phyloP scores from a whole-genome alignment of 2,113 vertebrate genomes.

The Ictalurus punctatus region DNA sequence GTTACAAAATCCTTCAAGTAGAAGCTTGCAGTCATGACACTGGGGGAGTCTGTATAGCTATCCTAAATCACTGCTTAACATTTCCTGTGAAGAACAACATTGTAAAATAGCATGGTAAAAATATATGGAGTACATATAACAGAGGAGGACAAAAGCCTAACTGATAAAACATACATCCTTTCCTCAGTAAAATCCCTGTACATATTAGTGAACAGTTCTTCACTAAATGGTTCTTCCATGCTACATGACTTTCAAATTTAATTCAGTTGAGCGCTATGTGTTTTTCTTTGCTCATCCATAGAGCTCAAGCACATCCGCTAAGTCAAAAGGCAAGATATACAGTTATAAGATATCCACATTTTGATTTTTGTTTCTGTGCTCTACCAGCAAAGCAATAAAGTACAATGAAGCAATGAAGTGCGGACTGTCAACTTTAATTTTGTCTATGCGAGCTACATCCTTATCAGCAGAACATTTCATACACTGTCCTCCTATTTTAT shows the following conservation, averaged over 20 bases:
- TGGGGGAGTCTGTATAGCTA: slow-evolving; percentile 25
- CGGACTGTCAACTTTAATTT: slow-evolving; percentile 4
- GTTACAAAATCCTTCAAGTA: slow-evolving; percentile 20
- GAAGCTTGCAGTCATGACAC: slow-evolving; percentile 25
- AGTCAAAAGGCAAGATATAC: background rate
- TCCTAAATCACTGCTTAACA: slow-evolving; percentile 40
- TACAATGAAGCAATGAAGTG: slow-evolving; percentile 1
- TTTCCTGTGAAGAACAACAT: slow-evolving; percentile 32
- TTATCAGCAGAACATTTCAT: slow-evolving; percentile 3
- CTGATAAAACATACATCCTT: slow-evolving; percentile 43
- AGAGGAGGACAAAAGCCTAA: slow-evolving; percentile 19
- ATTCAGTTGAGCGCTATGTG: background rate
- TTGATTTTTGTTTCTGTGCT: background rate
- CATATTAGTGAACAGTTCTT: slow-evolving; percentile 2
- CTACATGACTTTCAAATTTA: background rate
- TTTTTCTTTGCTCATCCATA: background rate
- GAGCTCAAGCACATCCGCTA: background rate
- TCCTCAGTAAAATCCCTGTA: background rate
- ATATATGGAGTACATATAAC: slow-evolving; percentile 40
- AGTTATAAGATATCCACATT: background rate
- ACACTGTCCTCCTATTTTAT: slow-evolving; percentile 22
- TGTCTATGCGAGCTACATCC: background rate
- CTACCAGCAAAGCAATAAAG: slow-evolving; percentile 7
- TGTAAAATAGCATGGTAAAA: slow-evolving; percentile 2
- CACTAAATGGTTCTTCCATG: background rate